These are phyloP conservation scores for Ecdyonurus torrentis DNA, from an alignment of 2,888 invertebrate species.

Conservation along the genomic window DNA sequence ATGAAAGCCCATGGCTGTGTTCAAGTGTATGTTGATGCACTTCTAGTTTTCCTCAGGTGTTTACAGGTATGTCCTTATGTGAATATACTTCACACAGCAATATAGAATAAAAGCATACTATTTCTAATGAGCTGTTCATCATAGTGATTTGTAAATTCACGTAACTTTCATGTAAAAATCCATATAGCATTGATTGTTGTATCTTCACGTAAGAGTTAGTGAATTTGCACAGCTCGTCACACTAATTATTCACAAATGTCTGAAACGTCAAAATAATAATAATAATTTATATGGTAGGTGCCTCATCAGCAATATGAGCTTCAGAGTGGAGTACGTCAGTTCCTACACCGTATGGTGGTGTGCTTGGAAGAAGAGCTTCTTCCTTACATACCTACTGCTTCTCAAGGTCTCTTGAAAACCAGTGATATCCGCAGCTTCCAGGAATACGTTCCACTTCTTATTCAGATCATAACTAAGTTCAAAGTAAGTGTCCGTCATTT, in stretches of 20 bases:
- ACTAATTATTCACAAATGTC: no score
- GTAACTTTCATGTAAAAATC: no score
- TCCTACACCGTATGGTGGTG: constrained; percentile 37
- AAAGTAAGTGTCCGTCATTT: constrained; percentile 23
- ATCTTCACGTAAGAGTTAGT: no score
- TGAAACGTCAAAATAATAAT: no score
- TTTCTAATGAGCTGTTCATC: no score
- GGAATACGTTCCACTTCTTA: constrained; percentile 37
- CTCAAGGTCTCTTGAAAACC: constrained; percentile 29
- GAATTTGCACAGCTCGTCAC: no score
- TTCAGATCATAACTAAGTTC: constrained; percentile 37
- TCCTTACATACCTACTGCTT: constrained; percentile 31
- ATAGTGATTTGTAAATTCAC: no score
- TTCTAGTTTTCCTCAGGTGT: constrained; percentile 30
- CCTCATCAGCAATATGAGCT: constrained; percentile 13
- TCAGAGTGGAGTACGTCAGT: constrained; percentile 32
- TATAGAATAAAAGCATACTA: no score
- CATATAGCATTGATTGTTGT: no score
- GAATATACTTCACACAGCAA: no score
- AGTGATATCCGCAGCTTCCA: constrained; percentile 20
- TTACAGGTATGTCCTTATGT: constrained; percentile 27
- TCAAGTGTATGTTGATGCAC: constrained; percentile 30
- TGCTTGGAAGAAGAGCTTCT: constrained; percentile 36
- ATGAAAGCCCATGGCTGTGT: constrained; percentile 33
- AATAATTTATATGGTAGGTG: no score